phyloP scores from a whole-genome alignment of 1,140 invertebrate genomes.

The Drosophila navojoa region DNA sequence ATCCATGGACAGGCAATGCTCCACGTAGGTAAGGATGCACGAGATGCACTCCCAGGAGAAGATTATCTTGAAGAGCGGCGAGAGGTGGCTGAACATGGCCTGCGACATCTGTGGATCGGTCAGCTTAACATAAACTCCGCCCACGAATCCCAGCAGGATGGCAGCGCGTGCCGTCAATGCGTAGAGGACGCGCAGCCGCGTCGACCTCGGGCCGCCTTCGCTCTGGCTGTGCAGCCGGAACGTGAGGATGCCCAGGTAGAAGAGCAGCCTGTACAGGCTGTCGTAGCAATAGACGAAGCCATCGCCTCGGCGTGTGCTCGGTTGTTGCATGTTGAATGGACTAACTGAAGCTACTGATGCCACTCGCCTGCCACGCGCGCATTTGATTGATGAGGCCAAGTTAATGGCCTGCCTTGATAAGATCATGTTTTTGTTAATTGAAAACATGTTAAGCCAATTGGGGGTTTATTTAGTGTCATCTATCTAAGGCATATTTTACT shows the following conservation, averaged over 20 bases:
- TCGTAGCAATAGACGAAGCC: slow-evolving; percentile 59
- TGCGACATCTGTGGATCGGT: slow-evolving; percentile 37
- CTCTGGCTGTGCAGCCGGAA: slow-evolving; percentile 35
- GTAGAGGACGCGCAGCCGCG: slow-evolving; percentile 19
- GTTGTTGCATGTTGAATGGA: background rate
- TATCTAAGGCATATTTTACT: slow-evolving; percentile 31
- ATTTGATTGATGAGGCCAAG: background rate
- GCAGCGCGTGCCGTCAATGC: slow-evolving; percentile 30
- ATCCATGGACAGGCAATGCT: slow-evolving; percentile 53
- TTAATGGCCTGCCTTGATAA: slow-evolving; percentile 22
- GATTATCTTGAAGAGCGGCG: slow-evolving; percentile 59
- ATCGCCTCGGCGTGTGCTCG: background rate
- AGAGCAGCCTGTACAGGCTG: slow-evolving; percentile 48
- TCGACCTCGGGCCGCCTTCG: slow-evolving; percentile 35
- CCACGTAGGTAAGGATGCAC: slow-evolving; percentile 52
- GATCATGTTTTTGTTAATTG: slow-evolving; percentile 23
- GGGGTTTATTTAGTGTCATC: slow-evolving; percentile 29
- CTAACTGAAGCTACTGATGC: background rate
- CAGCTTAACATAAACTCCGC: slow-evolving; percentile 42
- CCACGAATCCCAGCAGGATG: slow-evolving; percentile 38
- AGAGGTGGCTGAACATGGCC: slow-evolving; percentile 57
- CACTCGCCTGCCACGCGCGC: background rate
- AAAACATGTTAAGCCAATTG: slow-evolving; percentile 20
- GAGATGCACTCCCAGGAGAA: slow-evolving; percentile 59
- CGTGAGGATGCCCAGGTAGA: slow-evolving; percentile 53